phyloP scores from a whole-genome alignment of 2,797 vertebrate genomes.

The Lepidocolaptes lacrymiger region DNA sequence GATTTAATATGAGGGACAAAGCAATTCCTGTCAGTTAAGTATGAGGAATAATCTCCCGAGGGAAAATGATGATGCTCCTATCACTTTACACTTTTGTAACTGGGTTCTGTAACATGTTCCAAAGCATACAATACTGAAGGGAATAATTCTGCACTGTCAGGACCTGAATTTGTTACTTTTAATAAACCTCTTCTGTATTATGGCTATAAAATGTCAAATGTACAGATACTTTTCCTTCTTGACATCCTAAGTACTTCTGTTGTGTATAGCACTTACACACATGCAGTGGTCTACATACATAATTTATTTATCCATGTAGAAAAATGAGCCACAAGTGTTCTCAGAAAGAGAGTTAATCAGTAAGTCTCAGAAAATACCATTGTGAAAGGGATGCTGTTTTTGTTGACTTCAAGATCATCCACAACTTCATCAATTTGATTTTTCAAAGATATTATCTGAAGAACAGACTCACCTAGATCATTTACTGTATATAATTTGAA shows the following conservation, averaged over 20 bases:
- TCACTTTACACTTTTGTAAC: neutral
- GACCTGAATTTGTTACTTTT: neutral
- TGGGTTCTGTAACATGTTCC: neutral
- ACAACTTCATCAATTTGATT: neutral
- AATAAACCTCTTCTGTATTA: neutral
- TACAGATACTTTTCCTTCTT: neutral
- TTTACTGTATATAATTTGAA: neutral
- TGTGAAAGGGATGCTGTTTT: neutral
- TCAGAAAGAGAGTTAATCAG: neutral
- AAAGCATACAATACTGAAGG: neutral
- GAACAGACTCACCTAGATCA: neutral
- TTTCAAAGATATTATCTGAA: neutral
- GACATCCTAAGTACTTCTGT: neutral
- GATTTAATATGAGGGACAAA: neutral
- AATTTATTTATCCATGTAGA: neutral
- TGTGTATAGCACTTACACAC: neutral
- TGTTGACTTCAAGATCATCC: neutral
- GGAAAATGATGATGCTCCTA: neutral
- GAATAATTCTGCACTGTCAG: neutral
- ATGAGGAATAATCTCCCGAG: neutral
- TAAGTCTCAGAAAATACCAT: neutral
- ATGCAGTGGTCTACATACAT: neutral
- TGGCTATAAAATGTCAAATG: neutral
- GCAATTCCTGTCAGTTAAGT: neutral
- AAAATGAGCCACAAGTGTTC: neutral